Percentiles rank a stretch among this genome's conserved stretches.
These are phyloP conservation scores for Podabrus alpinus DNA, from an alignment of 2,888 invertebrate species.

Conservation along the genomic window DNA sequence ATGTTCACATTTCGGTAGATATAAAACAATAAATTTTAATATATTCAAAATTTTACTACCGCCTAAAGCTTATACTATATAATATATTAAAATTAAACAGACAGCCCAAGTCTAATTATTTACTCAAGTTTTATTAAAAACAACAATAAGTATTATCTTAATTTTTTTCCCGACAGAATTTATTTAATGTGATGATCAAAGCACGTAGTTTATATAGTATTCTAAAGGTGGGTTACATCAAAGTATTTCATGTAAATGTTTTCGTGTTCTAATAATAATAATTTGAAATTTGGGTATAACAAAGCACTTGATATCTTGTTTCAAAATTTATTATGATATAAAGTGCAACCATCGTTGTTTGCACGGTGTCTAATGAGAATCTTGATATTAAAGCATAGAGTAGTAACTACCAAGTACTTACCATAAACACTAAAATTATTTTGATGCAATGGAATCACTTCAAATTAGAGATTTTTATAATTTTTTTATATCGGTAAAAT, in stretches of 20 bases:
- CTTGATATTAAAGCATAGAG: too few relatives aligned
- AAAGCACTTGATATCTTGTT: background rate
- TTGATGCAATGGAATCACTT: too few relatives aligned
- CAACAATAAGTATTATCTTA: background rate
- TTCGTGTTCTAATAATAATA: background rate
- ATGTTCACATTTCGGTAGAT: background rate
- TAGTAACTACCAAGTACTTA: too few relatives aligned
- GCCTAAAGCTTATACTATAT: too few relatives aligned
- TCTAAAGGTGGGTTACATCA: background rate
- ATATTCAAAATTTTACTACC: background rate
- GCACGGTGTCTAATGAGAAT: background rate
- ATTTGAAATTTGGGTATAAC: background rate
- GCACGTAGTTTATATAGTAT: background rate
- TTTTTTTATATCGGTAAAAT: too few relatives aligned
- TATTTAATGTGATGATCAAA: background rate
- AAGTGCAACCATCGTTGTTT: background rate
- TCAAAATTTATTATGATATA: background rate
- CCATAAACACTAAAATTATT: too few relatives aligned
- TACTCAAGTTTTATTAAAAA: background rate
- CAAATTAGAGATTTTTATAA: too few relatives aligned
- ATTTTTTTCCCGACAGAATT: background rate
- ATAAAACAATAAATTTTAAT: background rate
- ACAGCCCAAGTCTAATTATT: background rate
- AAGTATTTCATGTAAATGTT: background rate
- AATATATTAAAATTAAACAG: background rate